phyloP scores from a whole-genome alignment of 2,888 invertebrate genomes.

The Lypha dubia region DNA sequence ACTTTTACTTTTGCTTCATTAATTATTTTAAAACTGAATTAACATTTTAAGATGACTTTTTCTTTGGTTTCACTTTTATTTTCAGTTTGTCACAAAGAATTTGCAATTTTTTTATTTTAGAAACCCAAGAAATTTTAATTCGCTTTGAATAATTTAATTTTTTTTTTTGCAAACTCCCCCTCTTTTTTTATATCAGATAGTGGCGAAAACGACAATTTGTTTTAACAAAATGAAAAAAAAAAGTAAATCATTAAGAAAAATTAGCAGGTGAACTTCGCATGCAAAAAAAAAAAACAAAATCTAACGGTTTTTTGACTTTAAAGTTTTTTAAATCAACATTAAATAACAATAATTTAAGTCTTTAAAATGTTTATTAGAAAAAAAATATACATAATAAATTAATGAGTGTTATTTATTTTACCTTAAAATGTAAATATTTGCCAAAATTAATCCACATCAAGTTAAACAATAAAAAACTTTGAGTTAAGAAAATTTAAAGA shows the following conservation, averaged over 20 bases:
- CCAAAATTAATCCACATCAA: conserved; percentile 72
- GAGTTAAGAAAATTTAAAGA: conserved; percentile 14
- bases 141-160: background rate
- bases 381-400: conserved; percentile 21
- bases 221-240: too few species aligned
- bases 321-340: conserved; percentile 11
- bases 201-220: background rate
- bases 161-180: conserved; percentile 10
- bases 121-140: background rate
- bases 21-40: conserved; percentile 4
- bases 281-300: background rate
- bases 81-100: background rate
- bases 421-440: conserved; percentile 68
- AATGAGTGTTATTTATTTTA: conserved; percentile 50
- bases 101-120: background rate
- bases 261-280: background rate
- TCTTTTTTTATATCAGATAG: background rate
- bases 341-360: conserved; percentile 16
- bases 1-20: conserved; percentile 28
- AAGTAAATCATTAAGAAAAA: background rate
- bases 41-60: background rate
- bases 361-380: background rate
- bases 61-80: conserved; percentile 3
- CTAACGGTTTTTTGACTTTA: background rate
- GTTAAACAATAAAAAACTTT: conserved; percentile 51